Evolutionary conservation across 2,888 invertebrate genomes (phyloP).

Genomic region (Platycheirus rosarum): DNA sequence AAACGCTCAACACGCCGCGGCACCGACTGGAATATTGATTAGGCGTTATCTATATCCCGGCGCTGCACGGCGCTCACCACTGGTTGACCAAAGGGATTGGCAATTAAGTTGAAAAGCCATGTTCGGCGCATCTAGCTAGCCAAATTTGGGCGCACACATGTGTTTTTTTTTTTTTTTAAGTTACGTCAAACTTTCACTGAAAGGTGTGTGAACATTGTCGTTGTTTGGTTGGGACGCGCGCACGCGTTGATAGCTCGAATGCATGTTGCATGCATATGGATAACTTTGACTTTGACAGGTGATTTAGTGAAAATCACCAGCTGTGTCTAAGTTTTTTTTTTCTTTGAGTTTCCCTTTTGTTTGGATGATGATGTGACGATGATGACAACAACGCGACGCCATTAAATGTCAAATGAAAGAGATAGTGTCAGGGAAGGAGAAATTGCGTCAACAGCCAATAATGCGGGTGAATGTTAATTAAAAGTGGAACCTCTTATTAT

Average conservation of each 20-base stretch:
- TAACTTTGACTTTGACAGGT: conserved; percentile 62
- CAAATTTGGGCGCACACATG: conserved; percentile 63
- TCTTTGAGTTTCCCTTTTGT: conserved; percentile 69
- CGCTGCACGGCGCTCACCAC: background rate
- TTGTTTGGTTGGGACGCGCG: background rate
- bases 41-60: conserved; percentile 37
- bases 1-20: too few species aligned
- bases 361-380: background rate
- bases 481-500: too few species aligned
- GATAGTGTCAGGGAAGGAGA: conserved; percentile 37
- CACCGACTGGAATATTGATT: conserved; percentile 58
- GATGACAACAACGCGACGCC: background rate
- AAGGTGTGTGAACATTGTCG: conserved; percentile 38
- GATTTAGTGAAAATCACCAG: conserved; percentile 63
- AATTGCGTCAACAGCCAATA: conserved; percentile 51
- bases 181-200: conserved; percentile 74
- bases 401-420: conserved; percentile 19
- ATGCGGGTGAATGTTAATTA: conserved; percentile 64
- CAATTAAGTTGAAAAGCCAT: conserved; percentile 35
- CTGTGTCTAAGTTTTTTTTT: conserved; percentile 49
- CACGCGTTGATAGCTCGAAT: conserved; percentile 27
- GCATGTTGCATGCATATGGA: conserved; percentile 62
- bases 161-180: conserved; percentile 14
- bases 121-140: conserved; percentile 35
- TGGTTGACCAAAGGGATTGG: conserved; percentile 48